Evolutionary conservation across 2,888 invertebrate genomes (phyloP), one percentile per base, ranked within the genome.

Genomic region (Clepsis dumicolana): DNA sequence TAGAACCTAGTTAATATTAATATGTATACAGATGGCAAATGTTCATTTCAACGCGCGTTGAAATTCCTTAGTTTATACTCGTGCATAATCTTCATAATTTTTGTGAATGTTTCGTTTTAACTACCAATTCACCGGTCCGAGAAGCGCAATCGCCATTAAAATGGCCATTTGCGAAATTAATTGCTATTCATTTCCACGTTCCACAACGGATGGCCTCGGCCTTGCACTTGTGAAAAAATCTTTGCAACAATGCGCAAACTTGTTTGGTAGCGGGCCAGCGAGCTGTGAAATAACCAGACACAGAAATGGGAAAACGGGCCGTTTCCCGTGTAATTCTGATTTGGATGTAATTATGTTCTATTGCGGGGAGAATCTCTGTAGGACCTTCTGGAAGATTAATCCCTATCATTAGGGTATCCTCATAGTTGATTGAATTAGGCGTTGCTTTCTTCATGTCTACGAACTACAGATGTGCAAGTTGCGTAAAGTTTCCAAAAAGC

Each of bases 31-130:
- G 44, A 35, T 32, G 12, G 0, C 4, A 18, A 16, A 4, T 21
- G 44, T 48, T 21, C 10, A 10, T 48, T 21, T 18, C 1, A 21
- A 21, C 10, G 21, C 44, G 44, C 44, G 21, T 21, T 48, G 21
- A 18, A 21, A 48, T 18, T 16, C 16, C 5, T 16, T 7, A 5
- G 10, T 4, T 5, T 5, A 18, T 7, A 0, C 4, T 7, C 29
- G 29, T 14, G 2, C 44, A 16, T 44, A 44, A 8, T 48, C 12
- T 21, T 21, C 48, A 5, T 44, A 44, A 21, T 21, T 95, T 57
- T 10, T 32, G 32, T 35, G 38, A 57, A 35, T 18, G 57, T 38
- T 18, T 7, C 12, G 10, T n/a, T 24, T 21, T 4, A 50, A 56
- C 48, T 57, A 57, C 67, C 57, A 10, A 67, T 25, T 50, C 56